These are phyloP conservation scores for Ara ararauna DNA, from an alignment of 2,797 vertebrate genomes.

Conservation along the genomic window DNA sequence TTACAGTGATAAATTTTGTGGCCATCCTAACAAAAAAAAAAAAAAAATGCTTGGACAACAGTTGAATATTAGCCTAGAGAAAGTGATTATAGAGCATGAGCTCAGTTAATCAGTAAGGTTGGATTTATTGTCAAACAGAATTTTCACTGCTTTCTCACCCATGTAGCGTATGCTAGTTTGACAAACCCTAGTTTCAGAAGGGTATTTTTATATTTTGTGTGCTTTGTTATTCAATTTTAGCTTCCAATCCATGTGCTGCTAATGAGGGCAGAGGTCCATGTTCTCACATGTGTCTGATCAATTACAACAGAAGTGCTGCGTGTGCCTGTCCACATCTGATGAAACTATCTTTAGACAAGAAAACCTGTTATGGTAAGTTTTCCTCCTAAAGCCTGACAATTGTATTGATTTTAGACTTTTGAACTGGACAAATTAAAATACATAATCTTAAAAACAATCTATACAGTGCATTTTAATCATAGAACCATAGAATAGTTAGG, in stretches of 20 bases:
- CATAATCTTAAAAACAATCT: not conserved
- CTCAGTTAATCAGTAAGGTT: not conserved
- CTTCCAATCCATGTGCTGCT: slow-evolving; percentile 90
- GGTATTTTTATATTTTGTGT: not conserved
- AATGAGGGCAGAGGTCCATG: slow-evolving; percentile 92
- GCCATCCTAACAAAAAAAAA: not conserved
- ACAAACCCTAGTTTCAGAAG: not conserved
- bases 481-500: too few relatives aligned
- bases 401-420: not conserved
- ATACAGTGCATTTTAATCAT: not conserved
- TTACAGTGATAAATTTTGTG: not conserved
- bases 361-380: slow-evolving; percentile 91
- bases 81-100: rapidly evolving
- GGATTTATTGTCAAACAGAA: not conserved
- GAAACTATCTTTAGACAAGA: slow-evolving; percentile 92
- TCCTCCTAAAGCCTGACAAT: not conserved
- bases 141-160: not conserved
- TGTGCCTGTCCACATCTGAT: slow-evolving; percentile 97
- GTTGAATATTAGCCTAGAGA: not conserved
- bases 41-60: not conserved
- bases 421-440: not conserved
- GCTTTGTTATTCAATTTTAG: slow-evolving; percentile 75
- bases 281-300: slow-evolving; percentile 97
- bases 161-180: not conserved
- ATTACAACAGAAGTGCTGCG: slow-evolving; percentile 90